Conservation (phyloP, 2,113 vertebrate genomes). For the Pavo muticus region DNA sequence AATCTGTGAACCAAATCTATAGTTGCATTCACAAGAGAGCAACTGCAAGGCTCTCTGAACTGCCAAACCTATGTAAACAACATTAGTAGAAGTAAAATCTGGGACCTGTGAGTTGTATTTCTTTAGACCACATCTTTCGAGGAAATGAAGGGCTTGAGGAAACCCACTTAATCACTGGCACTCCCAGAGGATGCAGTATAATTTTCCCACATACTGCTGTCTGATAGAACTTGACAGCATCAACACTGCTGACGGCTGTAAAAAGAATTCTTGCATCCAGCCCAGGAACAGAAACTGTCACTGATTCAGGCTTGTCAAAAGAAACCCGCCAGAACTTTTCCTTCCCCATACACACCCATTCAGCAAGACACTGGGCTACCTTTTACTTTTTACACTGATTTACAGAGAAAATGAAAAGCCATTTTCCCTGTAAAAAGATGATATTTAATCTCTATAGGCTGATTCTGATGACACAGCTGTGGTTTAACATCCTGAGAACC, state of each 20-base stretch:
- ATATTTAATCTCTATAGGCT: background rate
- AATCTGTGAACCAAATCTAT: background rate
- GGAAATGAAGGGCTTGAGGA: conserved; percentile 13
- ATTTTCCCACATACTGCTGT: conserved; percentile 16
- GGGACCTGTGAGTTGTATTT: background rate
- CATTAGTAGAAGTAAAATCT: background rate
- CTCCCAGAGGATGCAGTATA: conserved; percentile 17
- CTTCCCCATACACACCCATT: background rate
- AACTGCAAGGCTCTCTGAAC: background rate
- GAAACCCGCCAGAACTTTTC: background rate
- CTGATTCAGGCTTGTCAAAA: background rate
- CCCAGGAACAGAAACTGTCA: background rate
- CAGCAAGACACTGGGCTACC: background rate
- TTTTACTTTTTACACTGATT: background rate
- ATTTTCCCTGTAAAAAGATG: background rate
- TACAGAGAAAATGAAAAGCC: background rate
- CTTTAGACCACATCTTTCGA: background rate
- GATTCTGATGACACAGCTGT: background rate
- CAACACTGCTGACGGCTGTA: background rate
- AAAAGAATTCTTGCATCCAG: background rate
- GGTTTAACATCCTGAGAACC: background rate
- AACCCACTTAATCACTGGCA: background rate
- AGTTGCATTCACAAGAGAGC: background rate
- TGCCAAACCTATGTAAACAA: background rate
- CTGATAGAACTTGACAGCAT: conserved; percentile 28